Evolutionary conservation across 64 coral and sea anemone species (phyloP), one percentile per base, ranked within the genome.

Genomic region (Stichodactyla helianthus): DNA sequence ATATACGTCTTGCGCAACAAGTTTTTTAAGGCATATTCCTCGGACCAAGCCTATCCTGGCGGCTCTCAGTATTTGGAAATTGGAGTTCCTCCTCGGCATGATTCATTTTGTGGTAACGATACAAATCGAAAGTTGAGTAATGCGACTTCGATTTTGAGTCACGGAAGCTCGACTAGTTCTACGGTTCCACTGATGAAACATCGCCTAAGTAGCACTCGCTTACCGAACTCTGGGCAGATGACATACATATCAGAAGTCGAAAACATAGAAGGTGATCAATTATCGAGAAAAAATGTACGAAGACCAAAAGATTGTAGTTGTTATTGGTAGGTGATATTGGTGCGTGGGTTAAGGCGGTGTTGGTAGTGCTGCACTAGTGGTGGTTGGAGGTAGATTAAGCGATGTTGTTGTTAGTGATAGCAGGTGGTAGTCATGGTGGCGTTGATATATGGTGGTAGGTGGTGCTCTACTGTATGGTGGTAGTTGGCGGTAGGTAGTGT

Each of bases 241-340:
- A 84, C 55, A 6, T 84, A 84, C 13, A 84, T 84, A 84, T 84
- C 83, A 1, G 83, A 84, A 63, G 8, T 84, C 5, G 78, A 19
- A 50, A 50, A 53, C 15, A 8, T 13, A 54, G 78, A 81, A 81
- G 78, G 78, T 81, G 53, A 81, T 74, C 5, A 27, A 35, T 12
- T 27, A n/a, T 22, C 22, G 22, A 65, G 6, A 65, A 65, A 65
- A 65, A 4, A 1, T 23, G 19, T n/a, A 5, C 22, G 22, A n/a
- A 31, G 8, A 1, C 1, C 14, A 9, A 74, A 74, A 31, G 35
- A 44, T 44, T 44, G 35, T 44, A 44, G 35, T 44, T 44, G 35
- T 44, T 44, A 44, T 44, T n/a, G n/a, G n/a, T 44, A 44, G 35
- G 28, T 31, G 28, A 31, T 31, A 1, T 31, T 31, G 28, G 1